Conservation (phyloP, 2,797 vertebrate species). For the Pampus argenteus region DNA sequence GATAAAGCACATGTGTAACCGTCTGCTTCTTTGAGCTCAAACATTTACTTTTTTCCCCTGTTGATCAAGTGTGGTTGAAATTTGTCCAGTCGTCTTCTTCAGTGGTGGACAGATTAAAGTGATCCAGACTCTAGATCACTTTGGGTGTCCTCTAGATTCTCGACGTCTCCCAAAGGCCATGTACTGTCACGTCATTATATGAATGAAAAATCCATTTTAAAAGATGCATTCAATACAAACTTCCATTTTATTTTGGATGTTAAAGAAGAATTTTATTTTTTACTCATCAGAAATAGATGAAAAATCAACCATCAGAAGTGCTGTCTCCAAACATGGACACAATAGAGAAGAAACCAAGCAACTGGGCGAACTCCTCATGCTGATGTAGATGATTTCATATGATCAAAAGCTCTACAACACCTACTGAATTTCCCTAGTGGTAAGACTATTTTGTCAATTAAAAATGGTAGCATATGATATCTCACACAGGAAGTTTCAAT, state of each 20-base stretch:
- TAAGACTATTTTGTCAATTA: neutral
- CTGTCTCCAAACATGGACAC: neutral
- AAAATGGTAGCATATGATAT: neutral
- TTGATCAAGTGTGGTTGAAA: neutral
- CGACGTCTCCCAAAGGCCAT: too few species aligned
- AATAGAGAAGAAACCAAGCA: neutral
- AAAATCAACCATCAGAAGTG: neutral
- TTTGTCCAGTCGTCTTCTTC: neutral
- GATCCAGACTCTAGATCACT: too few species aligned
- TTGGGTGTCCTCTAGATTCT: too few species aligned
- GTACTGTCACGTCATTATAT: neutral
- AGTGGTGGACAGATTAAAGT: neutral
- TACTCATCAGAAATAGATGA: neutral
- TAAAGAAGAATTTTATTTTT: neutral
- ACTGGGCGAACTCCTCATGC: too few species aligned
- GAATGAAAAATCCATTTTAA: conserved; percentile 6
- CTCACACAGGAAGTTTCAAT: neutral
- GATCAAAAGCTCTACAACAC: neutral
- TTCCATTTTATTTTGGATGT: neutral
- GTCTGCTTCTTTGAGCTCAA: too few species aligned
- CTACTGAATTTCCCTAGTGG: neutral
- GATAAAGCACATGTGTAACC: too few species aligned
- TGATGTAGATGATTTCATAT: too few species aligned
- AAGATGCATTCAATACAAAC: neutral
- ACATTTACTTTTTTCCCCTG: neutral